These are phyloP conservation scores for Caradrina kadenii DNA, from an alignment of 2,888 invertebrate species.

Conservation along the genomic window DNA sequence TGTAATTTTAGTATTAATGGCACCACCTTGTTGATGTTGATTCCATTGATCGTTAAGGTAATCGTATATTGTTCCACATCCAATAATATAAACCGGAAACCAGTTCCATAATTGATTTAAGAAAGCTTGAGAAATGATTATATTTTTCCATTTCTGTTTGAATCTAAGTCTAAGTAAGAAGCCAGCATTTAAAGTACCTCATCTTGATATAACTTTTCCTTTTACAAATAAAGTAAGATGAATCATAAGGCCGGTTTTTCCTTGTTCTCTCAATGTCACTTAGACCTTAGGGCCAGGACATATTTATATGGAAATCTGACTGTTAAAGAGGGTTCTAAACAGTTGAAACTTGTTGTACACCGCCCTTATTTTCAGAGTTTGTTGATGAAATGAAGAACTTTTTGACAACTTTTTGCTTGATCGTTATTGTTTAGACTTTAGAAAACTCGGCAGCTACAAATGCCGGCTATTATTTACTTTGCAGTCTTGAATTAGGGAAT, in stretches of 20 bases:
- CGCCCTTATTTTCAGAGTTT: slow-evolving; percentile 41
- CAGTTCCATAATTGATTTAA: background rate
- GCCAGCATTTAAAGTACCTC: slow-evolving; percentile 1
- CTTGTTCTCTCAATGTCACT: slow-evolving; percentile 51
- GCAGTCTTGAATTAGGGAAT: background rate
- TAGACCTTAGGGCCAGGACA: slow-evolving; percentile 41
- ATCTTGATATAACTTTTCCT: slow-evolving; percentile 21
- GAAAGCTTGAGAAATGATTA: background rate
- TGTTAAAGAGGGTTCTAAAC: slow-evolving; percentile 55
- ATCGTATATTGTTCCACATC: background rate
- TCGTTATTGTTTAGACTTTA: slow-evolving; percentile 31
- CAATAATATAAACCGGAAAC: background rate
- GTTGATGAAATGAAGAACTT: slow-evolving; percentile 47
- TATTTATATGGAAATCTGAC: slow-evolving; percentile 60
- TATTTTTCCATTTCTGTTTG: background rate
- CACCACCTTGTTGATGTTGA: background rate
- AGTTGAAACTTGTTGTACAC: slow-evolving; percentile 48
- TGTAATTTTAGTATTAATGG: slow-evolving; percentile 3
- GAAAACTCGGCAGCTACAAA: slow-evolving; percentile 10
- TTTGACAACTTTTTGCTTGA: slow-evolving; percentile 31
- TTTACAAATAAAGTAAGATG: slow-evolving; percentile 48
- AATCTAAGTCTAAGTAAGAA: background rate
- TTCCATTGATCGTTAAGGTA: background rate
- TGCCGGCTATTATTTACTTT: background rate
- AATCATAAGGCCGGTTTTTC: slow-evolving; percentile 48